Conservation (phyloP, 2,113 vertebrate genomes). For the Alligator sinensis region DNA sequence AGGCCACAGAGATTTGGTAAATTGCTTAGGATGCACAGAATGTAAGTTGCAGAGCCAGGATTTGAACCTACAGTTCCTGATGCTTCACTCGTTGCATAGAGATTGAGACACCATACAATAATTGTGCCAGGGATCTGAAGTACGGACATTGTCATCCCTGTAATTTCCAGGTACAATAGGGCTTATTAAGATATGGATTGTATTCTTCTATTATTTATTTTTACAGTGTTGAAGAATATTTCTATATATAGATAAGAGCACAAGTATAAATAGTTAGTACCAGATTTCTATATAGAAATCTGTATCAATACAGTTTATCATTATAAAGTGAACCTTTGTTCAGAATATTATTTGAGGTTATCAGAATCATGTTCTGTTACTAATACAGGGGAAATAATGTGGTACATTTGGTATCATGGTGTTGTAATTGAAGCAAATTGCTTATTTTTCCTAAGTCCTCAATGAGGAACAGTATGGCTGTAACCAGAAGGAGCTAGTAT, state of each 20-base stretch:
- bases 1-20: not conserved
- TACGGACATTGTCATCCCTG: not conserved
- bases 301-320: not conserved
- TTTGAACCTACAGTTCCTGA: not conserved
- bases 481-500: too few species aligned
- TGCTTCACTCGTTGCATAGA: not conserved
- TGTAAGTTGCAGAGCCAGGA: not conserved
- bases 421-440: too few species aligned
- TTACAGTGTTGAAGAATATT: not conserved
- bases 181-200: not conserved
- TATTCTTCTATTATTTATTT: not conserved
- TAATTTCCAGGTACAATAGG: not conserved
- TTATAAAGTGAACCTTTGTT: not conserved
- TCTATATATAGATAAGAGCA: not conserved
- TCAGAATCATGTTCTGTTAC: too few species aligned
- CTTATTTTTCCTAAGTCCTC: too few species aligned
- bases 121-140: not conserved
- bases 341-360: too few species aligned
- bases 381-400: too few species aligned
- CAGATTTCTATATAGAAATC: not conserved
- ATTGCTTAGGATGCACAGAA: not conserved
- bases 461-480: too few species aligned
- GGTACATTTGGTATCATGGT: too few species aligned
- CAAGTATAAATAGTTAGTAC: not conserved
- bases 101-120: not conserved